Percentiles rank a stretch among this genome's conserved stretches.
Conservation (phyloP, 2,113 vertebrate species). For the Macquaria australasica region DNA sequence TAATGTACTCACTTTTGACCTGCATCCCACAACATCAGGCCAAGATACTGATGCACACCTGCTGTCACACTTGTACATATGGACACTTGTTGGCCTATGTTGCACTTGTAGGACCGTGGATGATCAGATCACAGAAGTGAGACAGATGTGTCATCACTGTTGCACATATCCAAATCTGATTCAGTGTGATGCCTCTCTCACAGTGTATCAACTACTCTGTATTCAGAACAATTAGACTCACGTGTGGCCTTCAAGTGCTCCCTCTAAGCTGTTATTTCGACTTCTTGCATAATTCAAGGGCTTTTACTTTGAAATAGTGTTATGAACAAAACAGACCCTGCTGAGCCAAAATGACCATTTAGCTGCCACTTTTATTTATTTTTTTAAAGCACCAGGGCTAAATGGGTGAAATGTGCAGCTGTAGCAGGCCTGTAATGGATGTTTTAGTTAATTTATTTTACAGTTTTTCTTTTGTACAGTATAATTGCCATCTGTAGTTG, state of each 20-base stretch:
- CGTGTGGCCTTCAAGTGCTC: neutral
- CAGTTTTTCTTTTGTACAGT: neutral
- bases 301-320: slow-evolving; percentile 33
- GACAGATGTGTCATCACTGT: neutral
- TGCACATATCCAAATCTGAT: neutral
- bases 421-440: neutral
- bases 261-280: neutral
- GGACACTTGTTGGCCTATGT: slow-evolving; percentile 19
- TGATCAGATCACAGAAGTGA: neutral
- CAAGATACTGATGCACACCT: neutral
- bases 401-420: neutral
- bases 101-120: neutral
- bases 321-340: neutral
- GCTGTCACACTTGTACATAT: neutral
- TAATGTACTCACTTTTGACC: too few relatives aligned
- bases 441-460: neutral
- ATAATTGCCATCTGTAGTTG: neutral
- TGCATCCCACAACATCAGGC: neutral
- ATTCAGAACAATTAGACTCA: neutral
- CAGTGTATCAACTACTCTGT: neutral
- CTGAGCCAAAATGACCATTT: neutral
- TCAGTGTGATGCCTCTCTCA: neutral
- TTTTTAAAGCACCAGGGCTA: neutral
- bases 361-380: neutral
- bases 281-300: slow-evolving; percentile 23